Conservation (phyloP, 2,888 invertebrate species). For the Germaria angustata region DNA sequence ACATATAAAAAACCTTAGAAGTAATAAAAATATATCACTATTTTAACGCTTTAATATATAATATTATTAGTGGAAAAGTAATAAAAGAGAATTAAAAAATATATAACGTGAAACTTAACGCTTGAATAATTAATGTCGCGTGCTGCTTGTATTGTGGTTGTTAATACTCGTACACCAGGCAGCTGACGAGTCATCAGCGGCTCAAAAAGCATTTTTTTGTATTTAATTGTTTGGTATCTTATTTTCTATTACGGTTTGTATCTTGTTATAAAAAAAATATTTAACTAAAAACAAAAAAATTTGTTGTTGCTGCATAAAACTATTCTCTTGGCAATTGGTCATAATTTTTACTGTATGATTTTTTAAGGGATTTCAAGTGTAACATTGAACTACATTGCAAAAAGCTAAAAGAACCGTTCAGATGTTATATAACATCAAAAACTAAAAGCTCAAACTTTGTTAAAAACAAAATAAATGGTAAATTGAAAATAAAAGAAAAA, state of each 20-base stretch:
- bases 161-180: constrained; percentile 1
- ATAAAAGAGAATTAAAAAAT: constrained; percentile 12
- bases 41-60: constrained; percentile 30
- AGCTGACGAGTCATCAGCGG: constrained; percentile 32
- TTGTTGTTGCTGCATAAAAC: constrained; percentile 3
- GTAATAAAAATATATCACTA: not conserved
- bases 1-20: not conserved
- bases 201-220: not conserved
- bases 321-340: constrained; percentile 14
- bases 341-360: constrained; percentile 38
- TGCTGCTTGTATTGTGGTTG: constrained; percentile 55
- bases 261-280: not conserved
- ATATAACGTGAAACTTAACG: constrained; percentile 59
- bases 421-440: constrained; percentile 8
- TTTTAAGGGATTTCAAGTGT: constrained; percentile 34
- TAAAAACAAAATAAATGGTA: not conserved
- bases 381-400: constrained; percentile 52
- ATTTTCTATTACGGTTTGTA: constrained; percentile 26
- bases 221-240: constrained; percentile 20
- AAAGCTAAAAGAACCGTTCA: constrained; percentile 31
- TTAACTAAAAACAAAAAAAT: too few species aligned
- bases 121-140: constrained; percentile 69
- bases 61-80: constrained; percentile 6
- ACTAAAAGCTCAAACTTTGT: too few species aligned
- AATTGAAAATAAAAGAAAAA: not conserved